A percentile compares a stretch with the other conserved stretches of the same genome.
phyloP scores from a whole-genome alignment of 2,888 invertebrate species.

The Leptura quadrifasciata region DNA sequence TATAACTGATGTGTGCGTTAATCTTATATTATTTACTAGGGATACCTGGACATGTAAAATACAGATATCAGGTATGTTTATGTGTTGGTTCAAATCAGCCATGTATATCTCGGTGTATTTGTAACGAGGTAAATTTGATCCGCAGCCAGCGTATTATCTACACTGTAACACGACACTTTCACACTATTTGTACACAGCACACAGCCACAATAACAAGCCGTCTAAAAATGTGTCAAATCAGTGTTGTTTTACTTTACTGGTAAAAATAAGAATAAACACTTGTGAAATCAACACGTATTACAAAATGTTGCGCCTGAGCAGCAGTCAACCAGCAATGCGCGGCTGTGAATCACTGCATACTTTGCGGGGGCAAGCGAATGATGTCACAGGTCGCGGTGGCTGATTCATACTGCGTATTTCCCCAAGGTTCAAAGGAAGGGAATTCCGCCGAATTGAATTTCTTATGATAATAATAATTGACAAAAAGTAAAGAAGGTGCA shows the following conservation, averaged over 20 bases:
- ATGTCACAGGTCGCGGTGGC: constrained; percentile 29
- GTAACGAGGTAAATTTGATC: background rate
- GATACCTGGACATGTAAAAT: background rate
- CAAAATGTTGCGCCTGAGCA: constrained; percentile 14
- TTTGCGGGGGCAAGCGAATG: constrained; percentile 1
- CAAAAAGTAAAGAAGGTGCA: too few species aligned
- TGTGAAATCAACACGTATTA: constrained; percentile 34
- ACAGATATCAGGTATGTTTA: background rate
- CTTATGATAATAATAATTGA: background rate
- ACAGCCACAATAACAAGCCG: constrained; percentile 22
- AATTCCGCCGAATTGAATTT: constrained; percentile 30
- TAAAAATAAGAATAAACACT: constrained; percentile 33
- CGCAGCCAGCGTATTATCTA: constrained; percentile 1
- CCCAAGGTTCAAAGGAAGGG: constrained; percentile 19
- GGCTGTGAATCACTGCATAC: constrained; percentile 2
- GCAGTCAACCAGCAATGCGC: constrained; percentile 36
- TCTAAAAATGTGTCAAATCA: constrained; percentile 40
- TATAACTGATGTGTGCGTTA: background rate
- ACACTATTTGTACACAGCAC: constrained; percentile 17
- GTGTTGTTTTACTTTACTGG: constrained; percentile 27
- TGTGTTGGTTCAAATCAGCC: constrained; percentile 8
- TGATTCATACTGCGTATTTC: constrained; percentile 41
- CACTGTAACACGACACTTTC: constrained; percentile 30
- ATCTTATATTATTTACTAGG: background rate
- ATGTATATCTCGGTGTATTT: background rate